Percentiles rank a stretch among this genome's conserved stretches.
Conservation (phyloP, 2,888 invertebrate species). For the Patella depressa region DNA sequence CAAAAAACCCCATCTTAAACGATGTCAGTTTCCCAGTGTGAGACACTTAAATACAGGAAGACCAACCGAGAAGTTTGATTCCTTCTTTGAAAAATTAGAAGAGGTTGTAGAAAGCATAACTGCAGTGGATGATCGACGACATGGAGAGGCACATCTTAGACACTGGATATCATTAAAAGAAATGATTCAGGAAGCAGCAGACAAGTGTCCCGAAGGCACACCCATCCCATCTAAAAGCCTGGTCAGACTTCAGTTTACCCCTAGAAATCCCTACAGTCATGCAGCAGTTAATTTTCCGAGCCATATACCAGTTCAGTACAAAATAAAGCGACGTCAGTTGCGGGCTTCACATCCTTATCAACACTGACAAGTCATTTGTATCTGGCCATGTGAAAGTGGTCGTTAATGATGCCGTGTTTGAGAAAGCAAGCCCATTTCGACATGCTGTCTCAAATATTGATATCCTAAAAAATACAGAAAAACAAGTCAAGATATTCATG, state of each 20-base stretch:
- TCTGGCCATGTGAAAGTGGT: background rate
- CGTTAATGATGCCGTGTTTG: background rate
- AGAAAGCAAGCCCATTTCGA: background rate
- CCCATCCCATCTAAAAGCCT: constrained; percentile 7
- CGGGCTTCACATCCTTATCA: background rate
- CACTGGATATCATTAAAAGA: constrained; percentile 14
- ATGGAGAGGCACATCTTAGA: background rate
- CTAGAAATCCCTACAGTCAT: constrained; percentile 6
- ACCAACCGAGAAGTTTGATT: background rate
- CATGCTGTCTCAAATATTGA: background rate
- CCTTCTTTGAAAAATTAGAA: background rate
- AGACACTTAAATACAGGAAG: constrained; percentile 7
- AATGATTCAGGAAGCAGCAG: background rate
- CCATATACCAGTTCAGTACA: background rate
- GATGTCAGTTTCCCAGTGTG: no score
- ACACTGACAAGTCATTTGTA: background rate
- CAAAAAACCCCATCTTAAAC: no score
- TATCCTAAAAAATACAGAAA: background rate
- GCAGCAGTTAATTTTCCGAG: background rate
- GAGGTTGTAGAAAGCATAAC: background rate
- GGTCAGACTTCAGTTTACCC: constrained; percentile 10
- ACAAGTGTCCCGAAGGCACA: background rate
- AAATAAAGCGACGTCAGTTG: constrained; percentile 2
- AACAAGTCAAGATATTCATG: background rate
- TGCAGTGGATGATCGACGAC: constrained; percentile 6